Conservation (phyloP, 1,140 invertebrate genomes). For the Pseudomyrmex concolor region DNA sequence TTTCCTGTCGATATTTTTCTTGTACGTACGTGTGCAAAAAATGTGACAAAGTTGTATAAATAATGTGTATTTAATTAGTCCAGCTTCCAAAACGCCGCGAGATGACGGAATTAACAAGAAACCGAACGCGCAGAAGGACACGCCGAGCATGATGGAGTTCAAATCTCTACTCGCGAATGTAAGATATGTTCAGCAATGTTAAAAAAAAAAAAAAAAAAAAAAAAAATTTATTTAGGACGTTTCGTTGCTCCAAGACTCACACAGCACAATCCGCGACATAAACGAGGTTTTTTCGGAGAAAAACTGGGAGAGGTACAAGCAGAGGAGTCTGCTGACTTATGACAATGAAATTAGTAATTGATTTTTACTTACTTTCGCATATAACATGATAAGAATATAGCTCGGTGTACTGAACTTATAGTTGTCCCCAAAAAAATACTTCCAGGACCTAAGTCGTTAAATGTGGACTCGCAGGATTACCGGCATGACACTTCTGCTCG, state of each 20-base stretch:
- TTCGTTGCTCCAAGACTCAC: conserved; percentile 41
- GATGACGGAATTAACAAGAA: neutral
- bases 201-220: conserved; percentile 1
- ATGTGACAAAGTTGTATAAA: conserved; percentile 15
- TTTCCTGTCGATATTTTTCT: too few species aligned
- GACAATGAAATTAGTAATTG: conserved; percentile 38
- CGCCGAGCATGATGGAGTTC: conserved; percentile 70
- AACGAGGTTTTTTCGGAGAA: conserved; percentile 68
- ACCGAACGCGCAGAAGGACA: neutral
- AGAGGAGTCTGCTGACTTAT: conserved; percentile 60
- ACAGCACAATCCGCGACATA: conserved; percentile 68
- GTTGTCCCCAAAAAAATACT: conserved; percentile 15
- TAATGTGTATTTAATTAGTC: conserved; percentile 13
- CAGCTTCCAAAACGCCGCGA: neutral
- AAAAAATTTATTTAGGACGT: conserved; percentile 15
- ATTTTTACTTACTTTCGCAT: conserved; percentile 7
- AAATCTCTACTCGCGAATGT: conserved; percentile 69
- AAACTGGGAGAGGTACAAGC: conserved; percentile 72
- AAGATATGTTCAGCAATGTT: conserved; percentile 46
- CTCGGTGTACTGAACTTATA: conserved; percentile 18
- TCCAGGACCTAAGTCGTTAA: conserved; percentile 38
- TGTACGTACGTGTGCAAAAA: neutral
- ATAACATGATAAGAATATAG: neutral
- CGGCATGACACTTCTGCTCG: conserved; percentile 18
- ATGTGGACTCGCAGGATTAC: conserved; percentile 29